These are phyloP conservation scores for Mugil cephalus DNA, from an alignment of 2,113 vertebrate genomes.

Conservation along the genomic window DNA sequence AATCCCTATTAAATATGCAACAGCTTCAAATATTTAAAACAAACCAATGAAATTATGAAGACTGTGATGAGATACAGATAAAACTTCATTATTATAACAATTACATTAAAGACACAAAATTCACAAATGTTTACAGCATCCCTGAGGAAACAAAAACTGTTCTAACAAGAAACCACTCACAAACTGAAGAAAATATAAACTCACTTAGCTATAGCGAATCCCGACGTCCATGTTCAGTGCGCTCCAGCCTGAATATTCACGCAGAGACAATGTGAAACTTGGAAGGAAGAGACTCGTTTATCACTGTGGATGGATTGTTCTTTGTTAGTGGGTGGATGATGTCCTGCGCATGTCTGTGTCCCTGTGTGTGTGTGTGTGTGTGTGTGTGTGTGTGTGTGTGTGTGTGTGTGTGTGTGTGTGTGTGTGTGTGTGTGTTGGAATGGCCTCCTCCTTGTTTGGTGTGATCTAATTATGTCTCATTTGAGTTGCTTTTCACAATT, in stretches of 20 bases:
- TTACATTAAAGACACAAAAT: too few relatives aligned
- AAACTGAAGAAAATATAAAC: neutral
- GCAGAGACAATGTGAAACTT: constrained; percentile 29
- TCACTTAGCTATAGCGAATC: constrained; percentile 39
- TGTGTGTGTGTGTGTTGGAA: constrained; percentile 20
- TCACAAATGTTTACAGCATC: too few relatives aligned
- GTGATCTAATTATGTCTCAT: constrained; percentile 27
- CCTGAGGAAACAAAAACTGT: too few relatives aligned
- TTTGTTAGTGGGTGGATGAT: constrained; percentile 67
- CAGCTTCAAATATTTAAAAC: too few relatives aligned
- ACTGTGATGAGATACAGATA: neutral
- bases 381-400: neutral
- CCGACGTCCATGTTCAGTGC: constrained; percentile 9
- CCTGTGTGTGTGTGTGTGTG: constrained; percentile 2
- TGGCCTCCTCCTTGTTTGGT: constrained; percentile 46
- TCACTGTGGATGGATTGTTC: constrained; percentile 65
- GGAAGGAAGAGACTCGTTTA: constrained; percentile 41
- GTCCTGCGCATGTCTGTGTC: constrained; percentile 25
- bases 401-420: neutral
- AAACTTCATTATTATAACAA: too few relatives aligned
- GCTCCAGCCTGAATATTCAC: constrained; percentile 1
- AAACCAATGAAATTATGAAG: too few relatives aligned
- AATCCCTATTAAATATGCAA: too few relatives aligned
- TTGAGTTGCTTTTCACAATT: constrained; percentile 34
- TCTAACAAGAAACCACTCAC: neutral